Evolutionary conservation across 2,113 vertebrate species (phyloP).

Genomic region (Zonotrichia leucophrys): DNA sequence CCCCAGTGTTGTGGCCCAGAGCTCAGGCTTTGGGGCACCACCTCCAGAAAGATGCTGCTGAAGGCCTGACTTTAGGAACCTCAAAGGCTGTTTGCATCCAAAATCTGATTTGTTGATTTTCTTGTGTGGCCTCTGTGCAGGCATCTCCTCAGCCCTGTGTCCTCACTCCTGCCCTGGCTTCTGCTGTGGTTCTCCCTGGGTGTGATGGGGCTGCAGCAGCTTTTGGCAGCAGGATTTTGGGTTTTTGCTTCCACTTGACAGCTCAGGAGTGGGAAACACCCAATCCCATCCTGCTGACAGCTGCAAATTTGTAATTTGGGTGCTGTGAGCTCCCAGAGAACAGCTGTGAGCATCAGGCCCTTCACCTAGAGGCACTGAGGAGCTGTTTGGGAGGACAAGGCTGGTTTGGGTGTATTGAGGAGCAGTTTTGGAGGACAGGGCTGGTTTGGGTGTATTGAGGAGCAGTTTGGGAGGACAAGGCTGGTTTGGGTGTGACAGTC

Average conservation of each 20-base stretch:
- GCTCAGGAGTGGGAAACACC: neutral
- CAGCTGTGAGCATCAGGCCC: neutral
- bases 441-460: neutral
- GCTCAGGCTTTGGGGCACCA: neutral
- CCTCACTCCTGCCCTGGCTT: neutral
- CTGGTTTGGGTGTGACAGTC: neutral
- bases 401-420: neutral
- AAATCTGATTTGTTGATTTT: neutral
- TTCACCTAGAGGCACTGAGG: neutral
- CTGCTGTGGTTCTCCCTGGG: neutral
- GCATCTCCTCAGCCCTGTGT: neutral
- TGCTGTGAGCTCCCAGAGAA: neutral
- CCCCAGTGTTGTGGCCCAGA: accelerated
- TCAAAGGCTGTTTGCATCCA: neutral
- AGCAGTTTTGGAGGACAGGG: neutral
- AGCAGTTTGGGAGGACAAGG: neutral
- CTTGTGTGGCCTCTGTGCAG: neutral
- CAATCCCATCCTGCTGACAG: neutral
- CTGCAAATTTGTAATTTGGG: neutral
- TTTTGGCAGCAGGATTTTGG: neutral
- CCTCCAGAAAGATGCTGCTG: neutral
- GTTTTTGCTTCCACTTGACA: neutral
- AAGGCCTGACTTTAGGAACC: neutral
- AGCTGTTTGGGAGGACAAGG: neutral
- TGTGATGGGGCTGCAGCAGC: neutral